Percentiles rank a stretch among this genome's conserved stretches.
These are phyloP conservation scores for Helleia helle DNA, from an alignment of 2,888 invertebrate species.

Conservation along the genomic window DNA sequence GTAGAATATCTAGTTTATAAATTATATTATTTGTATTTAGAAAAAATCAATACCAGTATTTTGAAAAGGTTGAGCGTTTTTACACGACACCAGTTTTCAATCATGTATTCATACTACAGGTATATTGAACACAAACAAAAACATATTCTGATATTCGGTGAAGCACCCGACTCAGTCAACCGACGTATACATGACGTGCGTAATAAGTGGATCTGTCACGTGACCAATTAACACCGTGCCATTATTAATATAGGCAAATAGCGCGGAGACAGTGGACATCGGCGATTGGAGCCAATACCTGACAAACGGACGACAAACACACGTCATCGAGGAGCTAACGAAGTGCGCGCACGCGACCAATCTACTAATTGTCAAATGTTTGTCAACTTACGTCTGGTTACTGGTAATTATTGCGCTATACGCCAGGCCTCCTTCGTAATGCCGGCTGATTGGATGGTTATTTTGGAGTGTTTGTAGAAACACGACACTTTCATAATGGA, in stretches of 20 bases:
- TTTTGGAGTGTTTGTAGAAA: not conserved
- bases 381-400: conserved; percentile 12
- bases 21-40: too few species aligned
- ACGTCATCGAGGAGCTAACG: conserved; percentile 19
- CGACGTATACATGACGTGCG: too few species aligned
- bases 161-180: too few species aligned
- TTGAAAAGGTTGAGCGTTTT: too few species aligned
- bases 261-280: not conserved
- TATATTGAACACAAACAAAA: too few species aligned
- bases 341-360: conserved; percentile 25
- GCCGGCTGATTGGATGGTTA: not conserved
- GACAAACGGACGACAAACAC: not conserved
- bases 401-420: conserved; percentile 9
- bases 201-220: not conserved
- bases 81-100: too few species aligned
- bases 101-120: too few species aligned
- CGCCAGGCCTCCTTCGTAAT: not conserved
- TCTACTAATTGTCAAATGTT: conserved; percentile 25
- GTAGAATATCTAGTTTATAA: too few species aligned
- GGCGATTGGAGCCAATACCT: conserved; percentile 3
- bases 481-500: not conserved
- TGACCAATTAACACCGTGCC: not conserved
- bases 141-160: too few species aligned
- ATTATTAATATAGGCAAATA: conserved; percentile 2
- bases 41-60: too few species aligned